These are phyloP conservation scores for Lithobates pipiens DNA, from an alignment of 2,797 vertebrate genomes.

Conservation along the genomic window DNA sequence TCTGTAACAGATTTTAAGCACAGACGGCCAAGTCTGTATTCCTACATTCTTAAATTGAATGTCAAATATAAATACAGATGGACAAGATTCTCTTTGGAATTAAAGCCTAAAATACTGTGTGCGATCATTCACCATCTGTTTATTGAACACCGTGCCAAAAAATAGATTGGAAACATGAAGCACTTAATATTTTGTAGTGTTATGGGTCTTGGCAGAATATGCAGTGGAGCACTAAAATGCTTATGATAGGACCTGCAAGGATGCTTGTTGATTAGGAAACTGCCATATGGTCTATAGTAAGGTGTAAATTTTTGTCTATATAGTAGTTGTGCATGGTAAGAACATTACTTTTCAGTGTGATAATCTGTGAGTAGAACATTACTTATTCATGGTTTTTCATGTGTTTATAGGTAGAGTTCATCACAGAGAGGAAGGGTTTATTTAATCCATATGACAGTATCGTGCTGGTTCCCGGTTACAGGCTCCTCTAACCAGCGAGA, in stretches of 20 bases:
- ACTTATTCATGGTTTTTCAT: neutral
- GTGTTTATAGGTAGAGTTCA: too few relatives aligned
- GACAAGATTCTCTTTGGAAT: slow-evolving; percentile 55
- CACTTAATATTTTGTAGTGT: slow-evolving; percentile 44
- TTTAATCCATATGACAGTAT: too few relatives aligned
- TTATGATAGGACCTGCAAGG: neutral
- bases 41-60: slow-evolving; percentile 49
- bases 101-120: slow-evolving; percentile 53
- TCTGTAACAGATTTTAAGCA: slow-evolving; percentile 45
- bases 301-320: neutral
- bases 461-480: too few relatives aligned
- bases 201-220: slow-evolving; percentile 1
- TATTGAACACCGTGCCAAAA: slow-evolving; percentile 45
- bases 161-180: slow-evolving; percentile 48
- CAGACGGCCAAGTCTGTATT: slow-evolving; percentile 56
- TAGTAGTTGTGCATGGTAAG: neutral
- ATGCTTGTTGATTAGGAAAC: neutral
- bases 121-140: slow-evolving; percentile 51
- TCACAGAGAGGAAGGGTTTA: too few relatives aligned
- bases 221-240: neutral
- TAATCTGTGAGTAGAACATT: neutral
- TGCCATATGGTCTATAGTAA: neutral
- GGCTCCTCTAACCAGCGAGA: too few relatives aligned
- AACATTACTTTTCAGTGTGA: neutral
- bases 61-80: slow-evolving; percentile 63